A percentile compares a stretch with the other conserved stretches of the same genome.
Conservation (phyloP, 1,140 invertebrate genomes). For the Plectrocnemia conspersa region DNA sequence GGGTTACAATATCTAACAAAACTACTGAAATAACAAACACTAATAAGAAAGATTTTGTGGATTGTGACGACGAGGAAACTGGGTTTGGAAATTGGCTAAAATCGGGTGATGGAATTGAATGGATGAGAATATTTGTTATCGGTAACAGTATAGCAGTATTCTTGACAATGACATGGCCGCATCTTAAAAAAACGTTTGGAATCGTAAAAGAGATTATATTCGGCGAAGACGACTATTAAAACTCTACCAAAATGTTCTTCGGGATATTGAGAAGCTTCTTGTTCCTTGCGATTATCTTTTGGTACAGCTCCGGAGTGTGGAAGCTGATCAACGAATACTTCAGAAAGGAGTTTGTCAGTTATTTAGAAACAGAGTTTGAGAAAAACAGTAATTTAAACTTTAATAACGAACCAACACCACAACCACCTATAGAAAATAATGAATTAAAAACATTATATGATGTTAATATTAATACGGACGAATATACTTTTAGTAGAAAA, state of each 20-base stretch:
- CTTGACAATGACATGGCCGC: slow-evolving; percentile 54
- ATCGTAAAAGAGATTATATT: slow-evolving; percentile 45
- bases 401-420: background rate
- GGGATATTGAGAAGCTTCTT: slow-evolving; percentile 44
- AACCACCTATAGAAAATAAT: too few relatives aligned
- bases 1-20: slow-evolving; percentile 22
- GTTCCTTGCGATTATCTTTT: slow-evolving; percentile 45
- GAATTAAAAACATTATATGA: too few relatives aligned
- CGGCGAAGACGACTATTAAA: slow-evolving; percentile 34
- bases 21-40: slow-evolving; percentile 13
- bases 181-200: slow-evolving; percentile 44
- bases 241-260: slow-evolving; percentile 40
- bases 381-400: slow-evolving; percentile 42
- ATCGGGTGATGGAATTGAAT: slow-evolving; percentile 53
- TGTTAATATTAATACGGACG: background rate
- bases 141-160: slow-evolving; percentile 54
- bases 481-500: background rate
- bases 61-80: slow-evolving; percentile 38
- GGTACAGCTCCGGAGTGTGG: slow-evolving; percentile 52
- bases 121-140: slow-evolving; percentile 56
- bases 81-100: slow-evolving; percentile 55
- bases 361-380: slow-evolving; percentile 41
- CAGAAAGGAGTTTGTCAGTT: slow-evolving; percentile 49
- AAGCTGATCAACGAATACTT: slow-evolving; percentile 53
- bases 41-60: slow-evolving; percentile 22